Evolutionary conservation across 2,888 invertebrate species (phyloP).

Genomic region (Philereme vetulata): DNA sequence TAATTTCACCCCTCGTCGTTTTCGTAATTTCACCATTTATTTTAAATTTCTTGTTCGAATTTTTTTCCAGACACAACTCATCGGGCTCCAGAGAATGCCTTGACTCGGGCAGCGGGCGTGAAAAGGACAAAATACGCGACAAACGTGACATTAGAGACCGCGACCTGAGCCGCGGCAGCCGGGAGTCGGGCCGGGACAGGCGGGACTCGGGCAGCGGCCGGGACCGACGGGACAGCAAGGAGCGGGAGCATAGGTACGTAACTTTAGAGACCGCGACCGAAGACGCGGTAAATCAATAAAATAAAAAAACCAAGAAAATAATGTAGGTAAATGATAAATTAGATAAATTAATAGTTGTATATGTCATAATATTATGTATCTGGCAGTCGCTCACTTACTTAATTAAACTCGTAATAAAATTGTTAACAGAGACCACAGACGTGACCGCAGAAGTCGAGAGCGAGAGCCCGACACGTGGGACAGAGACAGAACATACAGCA

Average conservation of each 20-base stretch:
- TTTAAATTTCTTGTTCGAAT: too few relatives aligned
- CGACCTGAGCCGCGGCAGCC: constrained; percentile 69
- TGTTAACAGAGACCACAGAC: constrained; percentile 21
- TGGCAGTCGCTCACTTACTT: too few relatives aligned
- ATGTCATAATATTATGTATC: too few relatives aligned
- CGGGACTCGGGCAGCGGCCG: constrained; percentile 75
- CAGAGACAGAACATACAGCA: constrained; percentile 74
- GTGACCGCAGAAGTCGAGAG: constrained; percentile 61
- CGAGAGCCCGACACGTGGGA: constrained; percentile 71
- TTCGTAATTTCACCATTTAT: too few relatives aligned
- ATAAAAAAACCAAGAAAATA: too few relatives aligned
- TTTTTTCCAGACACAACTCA: constrained; percentile 68
- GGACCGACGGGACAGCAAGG: constrained; percentile 71
- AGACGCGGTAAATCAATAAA: too few relatives aligned
- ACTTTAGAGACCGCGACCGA: not conserved
- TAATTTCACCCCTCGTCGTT: too few relatives aligned
- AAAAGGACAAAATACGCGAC: constrained; percentile 72
- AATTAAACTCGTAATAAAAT: not conserved
- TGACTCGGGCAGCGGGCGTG: constrained; percentile 79
- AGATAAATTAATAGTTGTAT: too few relatives aligned
- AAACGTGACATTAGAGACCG: constrained; percentile 69
- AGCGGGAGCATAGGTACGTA: constrained; percentile 52
- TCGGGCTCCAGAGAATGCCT: constrained; percentile 78
- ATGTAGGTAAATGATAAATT: too few relatives aligned
- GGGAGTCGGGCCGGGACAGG: constrained; percentile 66